Conservation (phyloP, 2,113 vertebrate genomes). For the Panurus biarmicus region DNA sequence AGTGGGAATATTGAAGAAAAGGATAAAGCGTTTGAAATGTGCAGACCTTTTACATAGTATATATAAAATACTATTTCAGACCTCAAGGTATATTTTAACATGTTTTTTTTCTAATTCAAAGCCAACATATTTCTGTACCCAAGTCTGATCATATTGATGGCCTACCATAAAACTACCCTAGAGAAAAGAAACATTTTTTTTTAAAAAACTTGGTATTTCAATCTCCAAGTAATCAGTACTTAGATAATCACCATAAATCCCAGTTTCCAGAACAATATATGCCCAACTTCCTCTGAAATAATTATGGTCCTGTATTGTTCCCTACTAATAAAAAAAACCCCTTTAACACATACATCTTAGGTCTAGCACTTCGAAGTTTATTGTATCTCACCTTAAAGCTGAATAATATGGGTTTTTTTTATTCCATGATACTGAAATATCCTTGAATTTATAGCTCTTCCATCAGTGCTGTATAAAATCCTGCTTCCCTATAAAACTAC, state of each 20-base stretch:
- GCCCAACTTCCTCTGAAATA: neutral
- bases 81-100: neutral
- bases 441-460: neutral
- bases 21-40: neutral
- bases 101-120: neutral
- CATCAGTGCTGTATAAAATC: neutral
- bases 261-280: neutral
- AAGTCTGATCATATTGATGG: neutral
- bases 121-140: neutral
- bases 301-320: neutral
- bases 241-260: neutral
- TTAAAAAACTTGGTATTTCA: neutral
- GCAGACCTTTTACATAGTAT: neutral
- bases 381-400: neutral
- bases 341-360: neutral
- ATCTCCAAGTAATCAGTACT: neutral
- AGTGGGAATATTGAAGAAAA: neutral
- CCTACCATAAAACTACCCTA: neutral
- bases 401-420: neutral
- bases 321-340: neutral
- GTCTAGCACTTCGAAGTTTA: neutral
- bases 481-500: neutral
- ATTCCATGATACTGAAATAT: neutral
- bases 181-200: neutral
- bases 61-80: neutral